phyloP scores from a whole-genome alignment of 2,797 vertebrate genomes.

The Pseudotriccus pelzelni region DNA sequence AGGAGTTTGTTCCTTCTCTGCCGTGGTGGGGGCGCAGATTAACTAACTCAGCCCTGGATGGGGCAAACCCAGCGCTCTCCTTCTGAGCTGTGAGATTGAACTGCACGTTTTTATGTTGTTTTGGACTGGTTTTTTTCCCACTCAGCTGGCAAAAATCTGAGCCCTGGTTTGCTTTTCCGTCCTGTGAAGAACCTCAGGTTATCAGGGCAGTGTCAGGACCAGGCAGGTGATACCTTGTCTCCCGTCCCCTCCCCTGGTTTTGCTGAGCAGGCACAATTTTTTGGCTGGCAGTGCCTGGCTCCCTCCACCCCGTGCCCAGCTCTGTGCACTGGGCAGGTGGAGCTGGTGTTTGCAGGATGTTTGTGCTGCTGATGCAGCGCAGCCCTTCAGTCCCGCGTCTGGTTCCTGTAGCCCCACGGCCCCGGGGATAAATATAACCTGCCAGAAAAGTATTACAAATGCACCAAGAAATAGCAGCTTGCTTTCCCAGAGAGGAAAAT shows the following conservation, averaged over 20 bases:
- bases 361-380: background rate
- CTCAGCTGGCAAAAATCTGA: background rate
- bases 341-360: background rate
- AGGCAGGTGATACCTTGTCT: rapidly evolving
- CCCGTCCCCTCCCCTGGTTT: background rate
- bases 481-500: background rate
- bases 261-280: background rate
- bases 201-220: background rate
- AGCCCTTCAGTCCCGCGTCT: background rate
- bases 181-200: rapidly evolving
- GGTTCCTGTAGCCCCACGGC: background rate
- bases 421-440: background rate
- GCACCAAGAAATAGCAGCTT: background rate
- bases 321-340: background rate
- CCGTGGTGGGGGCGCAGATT: background rate
- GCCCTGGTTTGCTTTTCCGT: background rate
- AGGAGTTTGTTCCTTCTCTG: background rate
- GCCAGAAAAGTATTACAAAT: background rate
- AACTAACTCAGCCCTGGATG: background rate
- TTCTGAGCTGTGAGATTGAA: background rate
- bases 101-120: background rate
- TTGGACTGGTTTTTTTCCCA: background rate
- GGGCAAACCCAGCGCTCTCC: background rate
- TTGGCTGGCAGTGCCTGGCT: background rate
- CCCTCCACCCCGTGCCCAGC: background rate